Base-by-base conservation (phyloP, 2,888 invertebrate genomes). In the Hypomecis atomaria region DNA sequence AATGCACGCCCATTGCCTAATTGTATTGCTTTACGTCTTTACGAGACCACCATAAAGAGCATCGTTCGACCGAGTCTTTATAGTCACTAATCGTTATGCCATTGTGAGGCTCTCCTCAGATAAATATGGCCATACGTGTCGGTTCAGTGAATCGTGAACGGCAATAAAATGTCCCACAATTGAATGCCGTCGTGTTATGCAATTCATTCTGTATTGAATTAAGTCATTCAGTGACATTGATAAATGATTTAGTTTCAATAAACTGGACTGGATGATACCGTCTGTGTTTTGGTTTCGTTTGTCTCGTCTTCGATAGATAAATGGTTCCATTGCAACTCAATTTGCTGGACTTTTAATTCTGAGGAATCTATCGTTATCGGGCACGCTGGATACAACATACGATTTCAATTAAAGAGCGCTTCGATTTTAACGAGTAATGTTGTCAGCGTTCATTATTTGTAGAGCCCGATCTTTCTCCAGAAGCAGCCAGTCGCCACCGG, bases 381-480 rank as follows among this genome's bases (percentile, higher is more conserved):
- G 78, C 81, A 83, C 79, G 81, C 79, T 86, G 78, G 86, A 88
- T 86, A 86, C 87, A 87, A 92, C 92, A 92, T 85, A 90, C 87
- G 88, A 92, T 89, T 90, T 92, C 92, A 92, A 92, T 92, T 92
- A 92, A 87, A 89, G 85, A 83, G 84, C 76, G 84, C 84, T 88
- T 86, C 83, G 83, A 84, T 86, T 87, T 87, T 81, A 86, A 86
- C 83, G 84, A 82, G 87, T 83, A 87, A 88, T 85, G 83, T 79
- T 76, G 83, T 80, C 80, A 79, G 77, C 78, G 83, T 82, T 86
- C 86, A 87, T 67, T 78, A 63, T 76, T 73, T 59, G 67, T 73
- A 80, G 90, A 88, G 69, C 90, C 77, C 71, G 73, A 73, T 73
- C 68, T 75, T 79, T 75, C 66, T 59, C 67, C 63, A 65, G 68